Base-by-base conservation (phyloP, 2,113 vertebrate species). In the Myotis lucifugus region DNA sequence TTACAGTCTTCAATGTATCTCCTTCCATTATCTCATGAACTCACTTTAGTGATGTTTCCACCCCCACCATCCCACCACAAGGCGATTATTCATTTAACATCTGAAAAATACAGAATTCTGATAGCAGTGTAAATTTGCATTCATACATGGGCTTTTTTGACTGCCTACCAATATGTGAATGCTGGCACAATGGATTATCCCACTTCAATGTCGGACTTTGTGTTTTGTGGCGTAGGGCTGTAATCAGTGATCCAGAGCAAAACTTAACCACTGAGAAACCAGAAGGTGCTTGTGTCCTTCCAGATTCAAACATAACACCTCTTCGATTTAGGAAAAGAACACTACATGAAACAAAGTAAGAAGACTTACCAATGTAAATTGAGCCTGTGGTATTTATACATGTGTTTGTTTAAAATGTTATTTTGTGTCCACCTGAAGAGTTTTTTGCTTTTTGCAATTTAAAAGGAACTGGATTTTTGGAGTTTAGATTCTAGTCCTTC, bases 241-340 rank as follows among this genome's bases (percentile, higher is more conserved):
- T 99, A 81, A 98, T 99, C 97, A 99, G 98, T 96, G 98, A 99
- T 93, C 98, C 98, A 34, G 98, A 98, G 64, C 99, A 99, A 98
- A 98, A 98, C 93, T 54, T 19, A 9, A 23, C 0, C 88, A 88
- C 8, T 52, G 94, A 92, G 89, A 67, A 76, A 88, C 93, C 78
- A 69, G 72, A 93, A 93, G 85, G 90, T 64, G 17, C 74, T 96
- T n/a, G 5, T 56, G 76, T 97, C 50, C 77, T 95, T 96, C 70
- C 79, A 90, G 95, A 84, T 25, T 59, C n/a, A 88, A 96, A 95
- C 46, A 95, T 59, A n/a, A 82, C 83, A 67, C 98, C 97, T 19
- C 32, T 97, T 52, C 88, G 8, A 85, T 84, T 98, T 81, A 98
- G 98, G 40, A 99, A 97, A 93, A 98, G 98, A 98, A 98, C 94